A percentile compares a stretch with the other conserved stretches of the same genome.
phyloP scores from a whole-genome alignment of 2,888 invertebrate genomes.

The Ormyrus rosae region DNA sequence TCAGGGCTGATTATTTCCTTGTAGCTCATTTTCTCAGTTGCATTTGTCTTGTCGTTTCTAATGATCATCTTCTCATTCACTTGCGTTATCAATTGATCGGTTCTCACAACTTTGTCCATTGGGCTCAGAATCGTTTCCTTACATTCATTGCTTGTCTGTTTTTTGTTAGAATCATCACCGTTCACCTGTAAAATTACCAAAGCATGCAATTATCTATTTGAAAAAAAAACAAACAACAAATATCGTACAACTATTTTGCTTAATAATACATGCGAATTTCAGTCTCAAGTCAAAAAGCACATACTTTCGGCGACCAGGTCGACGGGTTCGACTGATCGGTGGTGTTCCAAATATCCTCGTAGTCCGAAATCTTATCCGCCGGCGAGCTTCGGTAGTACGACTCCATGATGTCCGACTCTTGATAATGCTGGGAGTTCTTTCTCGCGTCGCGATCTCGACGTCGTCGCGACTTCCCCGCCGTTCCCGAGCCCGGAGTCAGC shows the following conservation, averaged over 20 bases:
- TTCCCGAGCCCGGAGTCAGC: constrained; percentile 68
- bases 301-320: constrained; percentile 69
- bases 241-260: too few species aligned
- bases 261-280: too few species aligned
- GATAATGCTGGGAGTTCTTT: constrained; percentile 77
- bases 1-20: constrained; percentile 72
- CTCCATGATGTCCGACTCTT: constrained; percentile 90
- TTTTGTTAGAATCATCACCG: too few species aligned
- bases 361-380: constrained; percentile 95
- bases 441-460: constrained; percentile 73
- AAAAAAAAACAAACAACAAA: too few species aligned
- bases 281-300: too few species aligned
- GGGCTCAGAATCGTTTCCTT: constrained; percentile 63
- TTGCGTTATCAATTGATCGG: constrained; percentile 59
- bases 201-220: too few species aligned
- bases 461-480: constrained; percentile 64
- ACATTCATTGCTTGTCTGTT: not conserved
- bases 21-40: constrained; percentile 70
- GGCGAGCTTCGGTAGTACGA: constrained; percentile 92
- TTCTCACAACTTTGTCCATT: constrained; percentile 60
- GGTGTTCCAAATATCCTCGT: constrained; percentile 92
- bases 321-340: constrained; percentile 73
- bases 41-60: constrained; percentile 67
- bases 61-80: constrained; percentile 67
- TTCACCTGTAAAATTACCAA: too few species aligned